Evolutionary conservation across 2,888 invertebrate species (phyloP), one percentile per base, ranked within the genome.

Genomic region (Drosophila kokeensis): DNA sequence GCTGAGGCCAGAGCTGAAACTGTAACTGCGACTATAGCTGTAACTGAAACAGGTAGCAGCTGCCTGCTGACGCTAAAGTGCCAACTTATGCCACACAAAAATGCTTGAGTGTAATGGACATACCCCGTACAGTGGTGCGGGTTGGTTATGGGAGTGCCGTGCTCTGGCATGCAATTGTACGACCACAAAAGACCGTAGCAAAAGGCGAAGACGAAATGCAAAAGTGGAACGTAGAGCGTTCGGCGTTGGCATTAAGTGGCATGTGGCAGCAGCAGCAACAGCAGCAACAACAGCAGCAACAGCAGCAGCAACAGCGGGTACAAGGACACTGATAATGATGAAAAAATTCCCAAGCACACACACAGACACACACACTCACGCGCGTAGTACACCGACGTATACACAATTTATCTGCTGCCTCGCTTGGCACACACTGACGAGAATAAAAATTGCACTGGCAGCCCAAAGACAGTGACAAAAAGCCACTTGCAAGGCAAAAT

Each of bases 211-310:
- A 67, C 62, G 73, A 69, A 81, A 81, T 78, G 82, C 78, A 80
- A 86, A 85, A 88, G 88, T 87, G 80, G 87, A 75, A 78, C 83
- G 88, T 87, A 78, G 89, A 73, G 76, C 85, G 87, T 81, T 84
- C 83, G 82, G 83, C 89, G 85, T 87, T 87, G 87, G 87, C 87
- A 89, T 87, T 89, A 87, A 87, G 87, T 89, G 89, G 87, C 87
- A 87, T 87, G 89, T 89, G 89, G 85, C 85, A 87, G 69, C 55
- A 66, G 27, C 64, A 53, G 42, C 42, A 57, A 15, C 57, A 57
- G 59, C 49, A 52, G 42, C 45, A 87, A 61, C 42, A 57, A 15
- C 57, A 57, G 59, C 49, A 52, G 42, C 45, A 87, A 61, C 48
- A 49, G 15, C 63, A 52, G 42, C 45, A 34, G 48, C 49, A 10